Evolutionary conservation across 30 jellyfish, hydroid and myxozoan species (phyloP).

Genomic region (Hydractinia symbiolongicarpus): DNA sequence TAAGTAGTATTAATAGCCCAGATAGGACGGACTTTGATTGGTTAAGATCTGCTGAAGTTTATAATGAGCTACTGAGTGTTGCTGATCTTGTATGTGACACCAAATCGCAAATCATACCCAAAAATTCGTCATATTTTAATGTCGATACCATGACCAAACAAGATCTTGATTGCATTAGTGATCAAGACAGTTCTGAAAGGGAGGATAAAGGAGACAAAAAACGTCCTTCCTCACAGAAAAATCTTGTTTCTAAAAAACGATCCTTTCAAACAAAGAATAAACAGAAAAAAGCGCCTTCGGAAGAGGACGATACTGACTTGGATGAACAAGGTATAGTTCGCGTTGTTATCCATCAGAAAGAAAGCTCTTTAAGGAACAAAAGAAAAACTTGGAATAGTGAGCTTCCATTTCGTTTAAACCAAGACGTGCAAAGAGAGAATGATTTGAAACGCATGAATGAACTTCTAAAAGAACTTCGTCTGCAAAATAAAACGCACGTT

Average conservation of each 20-base stretch:
- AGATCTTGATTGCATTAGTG: background rate
- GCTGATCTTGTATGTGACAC: constrained; percentile 14
- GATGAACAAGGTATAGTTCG: constrained; percentile 28
- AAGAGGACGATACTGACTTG: constrained; percentile 9
- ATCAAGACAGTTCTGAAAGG: background rate
- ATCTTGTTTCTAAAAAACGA: background rate
- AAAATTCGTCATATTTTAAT: background rate
- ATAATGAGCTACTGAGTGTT: constrained; percentile 22
- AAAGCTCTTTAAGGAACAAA: background rate
- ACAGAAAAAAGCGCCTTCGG: background rate
- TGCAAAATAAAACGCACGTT: background rate
- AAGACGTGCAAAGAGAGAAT: constrained; percentile 73
- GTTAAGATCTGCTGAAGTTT: constrained; percentile 3
- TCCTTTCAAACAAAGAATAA: constrained; percentile 6
- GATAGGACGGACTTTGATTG: background rate
- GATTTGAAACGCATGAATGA: constrained; percentile 77
- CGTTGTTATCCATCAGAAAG: constrained; percentile 21
- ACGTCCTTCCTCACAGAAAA: background rate
- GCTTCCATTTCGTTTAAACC: constrained; percentile 62
- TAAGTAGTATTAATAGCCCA: background rate
- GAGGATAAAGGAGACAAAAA: background rate
- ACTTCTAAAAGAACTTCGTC: constrained; percentile 11
- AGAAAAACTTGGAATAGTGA: constrained; percentile 56
- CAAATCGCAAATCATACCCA: background rate
- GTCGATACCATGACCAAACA: background rate